Evolutionary conservation across 1,140 invertebrate genomes (phyloP), one percentile per base, ranked within the genome.

Genomic region (Danaus plexippus): DNA sequence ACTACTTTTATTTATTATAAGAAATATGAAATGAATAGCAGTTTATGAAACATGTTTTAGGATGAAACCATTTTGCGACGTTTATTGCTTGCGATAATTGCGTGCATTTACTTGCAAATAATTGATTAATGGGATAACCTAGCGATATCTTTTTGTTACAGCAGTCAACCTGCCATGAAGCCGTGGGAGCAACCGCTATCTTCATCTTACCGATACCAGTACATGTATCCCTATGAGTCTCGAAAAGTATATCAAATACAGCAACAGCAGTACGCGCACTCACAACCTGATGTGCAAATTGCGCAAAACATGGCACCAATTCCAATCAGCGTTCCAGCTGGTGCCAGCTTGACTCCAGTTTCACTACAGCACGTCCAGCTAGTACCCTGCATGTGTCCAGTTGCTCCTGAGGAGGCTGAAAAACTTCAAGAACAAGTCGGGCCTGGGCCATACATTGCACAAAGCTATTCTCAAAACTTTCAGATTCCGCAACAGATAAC

Each of bases 311-410:
- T 83, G 57, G 71, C 74, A 1, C 86, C 88, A 0, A 88, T 89
- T 18, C 88, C 88, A 0, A 89, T 89, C 49, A 87, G 84, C 57
- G 80, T 88, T 0, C 88, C 88, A 0, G 80, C 87, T 6, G 86
- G 87, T 11, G 81, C 87, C n/a, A 86, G 81, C 47, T 65, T 89
- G 4, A 85, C 85, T 0, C 88, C 87, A 0, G 87, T 87, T 1
- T 84, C 87, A 0, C 70, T 87, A 4, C 85, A 88, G 43, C 88
- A 89, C 57, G 88, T 89, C 0, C 88, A 89, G 60, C 64, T 89
- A 1, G 88, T 89, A 1, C 88, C 88, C 0, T 89, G 88, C 63
- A 87, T 89, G 80, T 89, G 88, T 64, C 88, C 88, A 8, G 86
- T 88, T 0, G 81, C 87, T 0, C 85, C 85, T 1, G 88, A 89